Evolutionary conservation across 2,113 vertebrate genomes (phyloP), one percentile per base, ranked within the genome.

Genomic region (Menura novaehollandiae): DNA sequence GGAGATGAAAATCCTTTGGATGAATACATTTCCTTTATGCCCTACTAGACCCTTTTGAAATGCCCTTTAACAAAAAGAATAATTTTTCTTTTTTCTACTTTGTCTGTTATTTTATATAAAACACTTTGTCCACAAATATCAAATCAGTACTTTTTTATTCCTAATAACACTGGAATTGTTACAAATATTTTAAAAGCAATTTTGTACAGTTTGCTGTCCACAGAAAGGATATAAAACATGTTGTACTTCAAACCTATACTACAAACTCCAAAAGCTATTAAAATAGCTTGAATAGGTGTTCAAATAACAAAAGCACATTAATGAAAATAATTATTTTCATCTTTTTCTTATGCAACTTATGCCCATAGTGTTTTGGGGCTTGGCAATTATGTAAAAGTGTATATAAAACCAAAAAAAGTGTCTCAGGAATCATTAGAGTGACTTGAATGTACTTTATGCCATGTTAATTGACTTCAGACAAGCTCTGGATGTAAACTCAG

Each of bases 391-490:
- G 97, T 96, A 91, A 88, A 97, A 94, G 47, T 52, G 19, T 80
- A 86, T 76, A 80, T 41, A 96, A 95, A 79, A 41, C 5, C 4
- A 69, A 91, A n/a, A 82, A 81, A 95, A 86, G 49, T 85, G 49
- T 93, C 63, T 52, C 37, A 91, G 75, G 15, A 95, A 94, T 95
- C 30, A 95, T 85, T 86, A 85, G n/a, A 64, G 51, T 72, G 51
- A 80, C 37, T 74, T 87, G 64, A 92, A 94, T 72, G 52, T 85
- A 85, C 68, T 95, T 96, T 84, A 85, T 82, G 88, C 13, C 63
- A 37, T 82, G 43, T 62, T 97, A 97, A 96, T 73, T 96, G 93
- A 95, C 79, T 91, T 79, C 76, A 93, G 44, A 91, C 37, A 93
- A 96, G 71, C 95, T 79, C 41, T 69, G 27, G 47, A 55, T 93